A percentile compares a stretch with the other conserved stretches of the same genome.
These are phyloP conservation scores for Leptopterna dolabrata DNA, from an alignment of 2,888 invertebrate genomes.

Conservation along the genomic window DNA sequence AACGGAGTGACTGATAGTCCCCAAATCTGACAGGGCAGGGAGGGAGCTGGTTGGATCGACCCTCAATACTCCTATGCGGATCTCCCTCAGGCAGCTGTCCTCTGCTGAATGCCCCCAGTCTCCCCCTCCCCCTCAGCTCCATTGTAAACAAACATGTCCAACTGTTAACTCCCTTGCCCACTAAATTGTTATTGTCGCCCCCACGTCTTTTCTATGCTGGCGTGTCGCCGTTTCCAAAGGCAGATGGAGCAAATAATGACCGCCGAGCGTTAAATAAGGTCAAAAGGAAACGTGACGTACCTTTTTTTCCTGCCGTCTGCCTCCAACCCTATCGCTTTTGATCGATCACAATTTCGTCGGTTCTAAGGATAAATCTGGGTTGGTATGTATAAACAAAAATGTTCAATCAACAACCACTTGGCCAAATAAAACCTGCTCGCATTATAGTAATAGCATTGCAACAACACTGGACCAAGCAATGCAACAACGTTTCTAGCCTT, in stretches of 20 bases:
- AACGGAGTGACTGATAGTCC: conserved; percentile 22
- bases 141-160: conserved; percentile 61
- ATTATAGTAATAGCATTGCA: no score
- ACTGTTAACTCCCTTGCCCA: conserved; percentile 59
- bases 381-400: no score
- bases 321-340: neutral
- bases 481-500: no score
- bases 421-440: no score
- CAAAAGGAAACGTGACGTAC: conserved; percentile 31
- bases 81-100: neutral
- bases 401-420: no score
- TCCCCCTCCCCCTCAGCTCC: neutral
- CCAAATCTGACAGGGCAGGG: neutral
- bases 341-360: neutral
- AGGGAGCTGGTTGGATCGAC: neutral
- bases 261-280: conserved; percentile 51
- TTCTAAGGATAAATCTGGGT: neutral
- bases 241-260: conserved; percentile 54
- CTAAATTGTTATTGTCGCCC: conserved; percentile 58
- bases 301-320: conserved; percentile 4
- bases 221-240: conserved; percentile 15
- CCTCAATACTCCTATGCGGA: no score
- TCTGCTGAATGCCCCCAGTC: neutral
- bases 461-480: no score
- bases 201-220: neutral